Conservation (phyloP, 2,888 invertebrate species). For the Ecdyonurus torrentis region DNA sequence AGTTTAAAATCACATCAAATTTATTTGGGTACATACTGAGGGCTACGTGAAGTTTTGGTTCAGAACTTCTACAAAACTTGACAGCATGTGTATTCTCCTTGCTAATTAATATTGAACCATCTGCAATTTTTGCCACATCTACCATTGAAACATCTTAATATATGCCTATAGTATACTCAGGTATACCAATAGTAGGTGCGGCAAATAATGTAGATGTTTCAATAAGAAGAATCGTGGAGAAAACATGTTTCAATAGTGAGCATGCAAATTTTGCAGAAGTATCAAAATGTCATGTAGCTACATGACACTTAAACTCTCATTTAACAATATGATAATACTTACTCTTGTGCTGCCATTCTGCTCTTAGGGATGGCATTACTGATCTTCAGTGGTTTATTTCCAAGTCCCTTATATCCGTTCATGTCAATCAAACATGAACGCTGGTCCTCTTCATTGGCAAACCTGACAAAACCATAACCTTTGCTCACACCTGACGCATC, state of each 20-base stretch:
- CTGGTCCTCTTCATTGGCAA: slow-evolving; percentile 86
- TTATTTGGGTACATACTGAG: too few relatives aligned
- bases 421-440: slow-evolving; percentile 81
- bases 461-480: slow-evolving; percentile 91
- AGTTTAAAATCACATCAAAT: too few relatives aligned
- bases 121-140: too few relatives aligned
- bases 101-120: too few relatives aligned
- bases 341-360: slow-evolving; percentile 23
- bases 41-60: too few relatives aligned
- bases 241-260: slow-evolving; percentile 6
- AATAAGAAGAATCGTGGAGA: too few relatives aligned
- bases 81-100: too few relatives aligned
- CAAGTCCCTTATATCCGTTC: slow-evolving; percentile 83
- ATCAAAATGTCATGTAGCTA: slow-evolving; percentile 1
- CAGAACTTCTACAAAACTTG: too few relatives aligned
- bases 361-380: slow-evolving; percentile 85
- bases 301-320: not conserved
- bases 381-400: slow-evolving; percentile 75
- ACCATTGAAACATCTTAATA: too few relatives aligned
- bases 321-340: not conserved
- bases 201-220: too few relatives aligned
- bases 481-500: slow-evolving; percentile 81
- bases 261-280: not conserved
- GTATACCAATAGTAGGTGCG: too few relatives aligned
- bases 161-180: too few relatives aligned